Evolutionary conservation across 1,140 invertebrate genomes (phyloP), one percentile per base, ranked within the genome.

Genomic region (Meloidogyne exigua): DNA sequence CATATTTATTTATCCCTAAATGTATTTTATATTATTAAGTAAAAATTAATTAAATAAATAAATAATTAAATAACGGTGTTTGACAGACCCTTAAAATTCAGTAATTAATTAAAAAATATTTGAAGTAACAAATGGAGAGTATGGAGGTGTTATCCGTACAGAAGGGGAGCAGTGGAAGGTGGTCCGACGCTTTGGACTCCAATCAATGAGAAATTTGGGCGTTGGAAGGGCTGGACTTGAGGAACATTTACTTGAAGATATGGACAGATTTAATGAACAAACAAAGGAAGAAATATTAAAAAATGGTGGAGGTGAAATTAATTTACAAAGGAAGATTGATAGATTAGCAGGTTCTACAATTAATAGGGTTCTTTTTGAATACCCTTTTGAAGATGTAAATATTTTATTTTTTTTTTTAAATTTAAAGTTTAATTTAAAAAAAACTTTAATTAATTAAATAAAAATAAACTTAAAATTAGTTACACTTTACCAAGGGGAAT

Each of bases 161-260:
- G 66, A 68, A 68, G 66, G 66, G 0, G 39, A 68, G 7, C 21
- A 4, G 10, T 68, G 66, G 66, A 39, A 76, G 15, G 32, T 44
- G 21, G 15, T 64, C 5, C 74, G 74, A 15, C 39, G 72, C 15
- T 76, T 76, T 25, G 26, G 42, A 1, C 21, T 76, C 2, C 64
- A 76, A 25, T 26, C 69, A 36, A 36, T 76, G 25, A 26, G 72
- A 15, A 57, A 72, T 68, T 57, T 76, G 66, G 74, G 74, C n/a
- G 68, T 76, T 28, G 74, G 74, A n/a, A 32, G 36, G 68, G 63
- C 28, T 44, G 68, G 39, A 49, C 64, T 76, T 39, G 74, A 76
- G 39, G 21, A 76, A 42, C n/a, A 76, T 26, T 26, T 76, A 68
- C 4, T 32, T 68, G 66, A 68, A 68, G 49, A 57, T 57, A 57